These are phyloP conservation scores for Pelobates fuscus DNA, from an alignment of 2,113 vertebrate genomes.

Conservation along the genomic window DNA sequence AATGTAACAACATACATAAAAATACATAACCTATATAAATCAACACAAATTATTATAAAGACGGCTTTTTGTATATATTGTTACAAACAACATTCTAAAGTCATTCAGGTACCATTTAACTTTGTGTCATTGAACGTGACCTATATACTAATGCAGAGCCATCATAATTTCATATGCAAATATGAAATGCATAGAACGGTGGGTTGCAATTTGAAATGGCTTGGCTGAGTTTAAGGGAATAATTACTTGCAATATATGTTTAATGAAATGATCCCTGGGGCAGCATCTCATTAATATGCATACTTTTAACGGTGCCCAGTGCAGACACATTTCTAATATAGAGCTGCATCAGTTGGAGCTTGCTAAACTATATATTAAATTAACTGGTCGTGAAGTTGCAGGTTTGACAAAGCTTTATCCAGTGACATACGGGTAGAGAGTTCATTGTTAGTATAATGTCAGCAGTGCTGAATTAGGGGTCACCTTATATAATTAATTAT, in stretches of 20 bases:
- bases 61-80: too few species aligned
- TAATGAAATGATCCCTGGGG: conserved; percentile 32
- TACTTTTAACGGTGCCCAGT: neutral
- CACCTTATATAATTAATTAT: too few species aligned
- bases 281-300: conserved; percentile 27
- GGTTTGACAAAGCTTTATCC: neutral
- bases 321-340: neutral
- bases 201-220: neutral
- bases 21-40: too few species aligned
- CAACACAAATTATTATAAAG: too few species aligned
- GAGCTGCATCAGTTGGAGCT: neutral
- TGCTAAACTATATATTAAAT: conserved; percentile 5
- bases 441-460: too few species aligned
- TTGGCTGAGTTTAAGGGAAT: conserved; percentile 33
- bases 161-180: conserved; percentile 24
- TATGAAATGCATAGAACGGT: conserved; percentile 2
- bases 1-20: too few species aligned
- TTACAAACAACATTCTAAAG: too few species aligned
- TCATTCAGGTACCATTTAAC: neutral
- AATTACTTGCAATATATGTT: conserved; percentile 27
- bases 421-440: too few species aligned
- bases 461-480: too few species aligned
- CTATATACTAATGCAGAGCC: neutral
- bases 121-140: conserved; percentile 23
- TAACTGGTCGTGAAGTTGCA: neutral